Base-by-base conservation (phyloP, 2,113 vertebrate species). In the Beaufortia kweichowensis region DNA sequence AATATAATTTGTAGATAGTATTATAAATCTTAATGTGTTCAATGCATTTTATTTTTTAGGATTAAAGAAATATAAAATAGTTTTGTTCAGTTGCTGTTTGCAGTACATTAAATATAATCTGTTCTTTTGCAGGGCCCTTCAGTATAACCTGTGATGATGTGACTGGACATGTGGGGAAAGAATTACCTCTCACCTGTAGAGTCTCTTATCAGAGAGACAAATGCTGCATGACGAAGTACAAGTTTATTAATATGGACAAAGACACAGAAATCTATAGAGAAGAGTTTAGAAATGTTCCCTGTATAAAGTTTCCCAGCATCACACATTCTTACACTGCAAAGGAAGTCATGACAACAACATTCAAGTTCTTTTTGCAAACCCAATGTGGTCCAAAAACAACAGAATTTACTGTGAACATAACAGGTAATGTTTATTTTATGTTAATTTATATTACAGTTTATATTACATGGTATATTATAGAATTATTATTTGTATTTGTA, bases 371-470 rank as follows among this genome's bases (percentile, higher is more conserved):
- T 23, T 2, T 63, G 14, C 28, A 35, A 24, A 5, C 29, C 14
- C 0, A 0, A 0, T 1, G 0, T 23, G 59, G 3, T 6, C 0
- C 0, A 0, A 1, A 0, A 19, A 1, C 0, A 3, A 1, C 0
- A 14, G 2, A 11, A 0, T 62, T 74, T n/a, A 19, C 5, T 50
- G 43, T 75, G 29, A 1, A 0, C 0, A 29, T n/a, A 64, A 19
- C 60, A 64, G 59, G 72, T 57, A n/a, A n/a, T n/a, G n/a, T n/a
- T n/a, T n/a, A n/a, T n/a, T n/a, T n/a, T n/a, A n/a, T n/a, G n/a
- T n/a, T n/a, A n/a, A n/a, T n/a, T n/a, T n/a, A n/a, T n/a, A n/a
- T n/a, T n/a, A 59, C 15, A 39, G 10, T 41, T 23, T 24, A 7
- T 14, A 19, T 43, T 8, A 33, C 19, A 19, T 1, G 7, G 60